These are phyloP conservation scores for Xylocopa sonorina DNA, from an alignment of 1,140 invertebrate genomes.

Conservation along the genomic window DNA sequence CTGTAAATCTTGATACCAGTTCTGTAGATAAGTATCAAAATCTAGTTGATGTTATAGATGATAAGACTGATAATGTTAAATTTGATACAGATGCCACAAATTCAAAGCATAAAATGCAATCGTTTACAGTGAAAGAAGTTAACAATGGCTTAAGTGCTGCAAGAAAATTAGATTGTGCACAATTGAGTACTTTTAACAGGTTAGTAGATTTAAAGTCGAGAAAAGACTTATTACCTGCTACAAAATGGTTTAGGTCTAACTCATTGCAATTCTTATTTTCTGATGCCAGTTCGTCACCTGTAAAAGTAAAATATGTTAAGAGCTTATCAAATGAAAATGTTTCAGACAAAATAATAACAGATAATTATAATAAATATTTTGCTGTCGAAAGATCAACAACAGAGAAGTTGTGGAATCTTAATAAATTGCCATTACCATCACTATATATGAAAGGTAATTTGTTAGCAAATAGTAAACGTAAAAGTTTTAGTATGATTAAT, in stretches of 20 bases:
- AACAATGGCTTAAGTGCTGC: constrained; percentile 1
- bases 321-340: constrained; percentile 51
- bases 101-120: neutral
- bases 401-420: constrained; percentile 59
- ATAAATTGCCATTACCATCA: constrained; percentile 75
- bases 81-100: constrained; percentile 19
- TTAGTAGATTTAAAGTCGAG: neutral
- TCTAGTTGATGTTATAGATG: constrained; percentile 28
- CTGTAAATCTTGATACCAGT: constrained; percentile 13
- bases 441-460: constrained; percentile 63
- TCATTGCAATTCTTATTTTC: constrained; percentile 39
- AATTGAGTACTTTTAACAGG: constrained; percentile 1
- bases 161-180: neutral
- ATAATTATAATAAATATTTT: constrained; percentile 28
- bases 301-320: constrained; percentile 52
- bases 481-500: constrained; percentile 77
- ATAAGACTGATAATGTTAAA: constrained; percentile 48
- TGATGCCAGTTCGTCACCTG: constrained; percentile 64
- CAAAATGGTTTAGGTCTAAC: constrained; percentile 25
- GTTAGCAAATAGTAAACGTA: constrained; percentile 61
- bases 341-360: constrained; percentile 30
- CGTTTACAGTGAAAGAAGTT: neutral
- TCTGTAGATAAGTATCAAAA: constrained; percentile 21
- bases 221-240: neutral
- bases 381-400: constrained; percentile 16